A percentile compares a stretch with the other conserved stretches of the same genome.
Evolutionary conservation across 1,140 invertebrate genomes (phyloP).

Genomic region (Cydia amplana): DNA sequence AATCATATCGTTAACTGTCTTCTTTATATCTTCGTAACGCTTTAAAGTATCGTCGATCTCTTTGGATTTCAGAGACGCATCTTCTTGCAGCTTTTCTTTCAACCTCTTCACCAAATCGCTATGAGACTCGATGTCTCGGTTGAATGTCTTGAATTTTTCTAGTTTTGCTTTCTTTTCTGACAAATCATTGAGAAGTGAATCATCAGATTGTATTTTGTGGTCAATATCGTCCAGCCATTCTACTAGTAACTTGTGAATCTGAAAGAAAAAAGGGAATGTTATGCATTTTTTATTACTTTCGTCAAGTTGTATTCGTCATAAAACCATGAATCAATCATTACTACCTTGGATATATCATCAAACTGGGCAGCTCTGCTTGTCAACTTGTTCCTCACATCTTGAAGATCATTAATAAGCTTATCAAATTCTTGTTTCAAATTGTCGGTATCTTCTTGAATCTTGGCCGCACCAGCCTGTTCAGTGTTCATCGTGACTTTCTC

Average conservation of each 20-base stretch:
- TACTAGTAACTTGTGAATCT: slow-evolving; percentile 85
- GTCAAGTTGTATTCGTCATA: not conserved
- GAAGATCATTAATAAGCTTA: slow-evolving; percentile 88
- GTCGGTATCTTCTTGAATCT: slow-evolving; percentile 94
- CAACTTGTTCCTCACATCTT: slow-evolving; percentile 87
- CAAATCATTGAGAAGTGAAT: slow-evolving; percentile 88
- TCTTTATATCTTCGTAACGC: slow-evolving; percentile 86
- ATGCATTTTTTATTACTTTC: slow-evolving; percentile 5
- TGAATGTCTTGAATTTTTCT: slow-evolving; percentile 89
- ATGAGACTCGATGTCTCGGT: slow-evolving; percentile 88
- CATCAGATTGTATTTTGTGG: slow-evolving; percentile 87
- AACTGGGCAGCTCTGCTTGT: slow-evolving; percentile 85
- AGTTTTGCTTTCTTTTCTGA: slow-evolving; percentile 93
- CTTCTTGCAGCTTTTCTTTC: slow-evolving; percentile 83
- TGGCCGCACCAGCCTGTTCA: slow-evolving; percentile 90
- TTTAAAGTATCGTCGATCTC: slow-evolving; percentile 86
- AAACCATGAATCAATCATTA: slow-evolving; percentile 47
- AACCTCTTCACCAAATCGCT: slow-evolving; percentile 87
- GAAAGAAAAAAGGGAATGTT: slow-evolving; percentile 36
- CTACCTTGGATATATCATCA: slow-evolving; percentile 91
- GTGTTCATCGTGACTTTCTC: slow-evolving; percentile 96
- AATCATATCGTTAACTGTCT: slow-evolving; percentile 83
- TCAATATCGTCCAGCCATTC: slow-evolving; percentile 94
- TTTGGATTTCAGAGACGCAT: slow-evolving; percentile 82
- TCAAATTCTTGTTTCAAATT: slow-evolving; percentile 93